Evolutionary conservation across 2,797 vertebrate genomes (phyloP).

Genomic region (Pseudotriccus pelzelni): DNA sequence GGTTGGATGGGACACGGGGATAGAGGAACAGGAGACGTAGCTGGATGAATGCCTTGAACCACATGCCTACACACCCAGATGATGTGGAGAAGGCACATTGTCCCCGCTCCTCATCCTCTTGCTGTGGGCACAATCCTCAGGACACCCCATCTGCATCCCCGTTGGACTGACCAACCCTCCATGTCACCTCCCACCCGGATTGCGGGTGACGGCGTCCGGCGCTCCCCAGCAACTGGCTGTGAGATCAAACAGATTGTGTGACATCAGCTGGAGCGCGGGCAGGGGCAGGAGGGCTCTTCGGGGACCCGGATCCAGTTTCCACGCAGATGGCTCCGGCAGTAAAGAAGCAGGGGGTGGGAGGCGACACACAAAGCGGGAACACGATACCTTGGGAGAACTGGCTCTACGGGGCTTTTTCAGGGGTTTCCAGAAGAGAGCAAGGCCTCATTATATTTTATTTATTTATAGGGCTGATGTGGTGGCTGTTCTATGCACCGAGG

Average conservation of each 20-base stretch:
- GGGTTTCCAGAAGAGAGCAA: conserved; percentile 1
- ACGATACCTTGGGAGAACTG: conserved; percentile 49
- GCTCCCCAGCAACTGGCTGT: conserved; percentile 20
- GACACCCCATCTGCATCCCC: neutral
- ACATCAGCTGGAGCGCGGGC: conserved; percentile 57
- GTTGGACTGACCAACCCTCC: neutral
- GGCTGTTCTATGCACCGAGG: neutral
- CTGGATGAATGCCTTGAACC: fast-evolving
- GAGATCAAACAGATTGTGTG: conserved; percentile 55
- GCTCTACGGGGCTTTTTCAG: neutral
- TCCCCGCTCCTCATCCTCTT: neutral
- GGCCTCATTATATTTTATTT: conserved; percentile 3
- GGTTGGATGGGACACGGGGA: neutral
- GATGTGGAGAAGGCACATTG: fast-evolving
- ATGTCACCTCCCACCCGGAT: neutral
- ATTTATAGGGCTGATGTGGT: conserved; percentile 40
- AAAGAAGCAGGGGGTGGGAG: neutral
- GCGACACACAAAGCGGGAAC: neutral
- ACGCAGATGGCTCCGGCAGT: conserved; percentile 47
- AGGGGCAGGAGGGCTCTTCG: conserved; percentile 21
- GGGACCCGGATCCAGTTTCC: conserved; percentile 50
- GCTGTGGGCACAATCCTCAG: fast-evolving
- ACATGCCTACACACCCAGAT: fast-evolving
- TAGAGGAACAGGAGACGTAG: neutral
- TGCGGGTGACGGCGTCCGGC: neutral